These are phyloP conservation scores for Sebastolobus altivelis DNA, from an alignment of 2,797 vertebrate species.

Conservation along the genomic window DNA sequence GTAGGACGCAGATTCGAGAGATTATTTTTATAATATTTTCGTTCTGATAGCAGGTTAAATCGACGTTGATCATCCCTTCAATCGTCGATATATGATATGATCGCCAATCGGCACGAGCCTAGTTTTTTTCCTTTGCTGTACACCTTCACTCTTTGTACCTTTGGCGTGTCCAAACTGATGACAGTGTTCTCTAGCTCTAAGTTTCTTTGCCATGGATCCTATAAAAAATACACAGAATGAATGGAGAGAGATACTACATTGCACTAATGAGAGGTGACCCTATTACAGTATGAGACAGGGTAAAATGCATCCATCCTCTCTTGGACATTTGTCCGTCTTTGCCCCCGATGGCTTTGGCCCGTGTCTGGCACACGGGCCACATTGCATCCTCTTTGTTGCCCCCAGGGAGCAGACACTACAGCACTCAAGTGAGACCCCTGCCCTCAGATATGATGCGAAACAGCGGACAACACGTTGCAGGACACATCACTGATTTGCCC, in stretches of 20 bases:
- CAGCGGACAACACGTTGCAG: constrained; percentile 6
- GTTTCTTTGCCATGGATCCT: not conserved
- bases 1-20: too few species aligned
- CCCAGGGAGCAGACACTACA: constrained; percentile 17
- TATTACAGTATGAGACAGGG: constrained; percentile 1
- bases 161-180: not conserved
- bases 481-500: constrained; percentile 17
- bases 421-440: constrained; percentile 26
- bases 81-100: too few species aligned
- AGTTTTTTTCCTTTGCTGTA: not conserved
- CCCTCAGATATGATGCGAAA: constrained; percentile 23
- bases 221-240: not conserved
- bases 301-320: constrained; percentile 27
- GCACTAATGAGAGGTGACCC: constrained; percentile 27
- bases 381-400: constrained; percentile 33
- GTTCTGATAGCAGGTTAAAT: too few species aligned
- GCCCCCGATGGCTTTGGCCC: constrained; percentile 4
- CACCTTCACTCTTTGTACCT: not conserved
- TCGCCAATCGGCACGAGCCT: too few species aligned
- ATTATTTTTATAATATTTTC: too few species aligned
- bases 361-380: constrained; percentile 43
- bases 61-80: too few species aligned
- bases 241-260: not conserved
- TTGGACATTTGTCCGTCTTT: constrained; percentile 33
- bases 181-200: not conserved